A percentile compares a stretch with the other conserved stretches of the same genome.
phyloP scores from a whole-genome alignment of 2,797 vertebrate species.

The Myotis vivesi region DNA sequence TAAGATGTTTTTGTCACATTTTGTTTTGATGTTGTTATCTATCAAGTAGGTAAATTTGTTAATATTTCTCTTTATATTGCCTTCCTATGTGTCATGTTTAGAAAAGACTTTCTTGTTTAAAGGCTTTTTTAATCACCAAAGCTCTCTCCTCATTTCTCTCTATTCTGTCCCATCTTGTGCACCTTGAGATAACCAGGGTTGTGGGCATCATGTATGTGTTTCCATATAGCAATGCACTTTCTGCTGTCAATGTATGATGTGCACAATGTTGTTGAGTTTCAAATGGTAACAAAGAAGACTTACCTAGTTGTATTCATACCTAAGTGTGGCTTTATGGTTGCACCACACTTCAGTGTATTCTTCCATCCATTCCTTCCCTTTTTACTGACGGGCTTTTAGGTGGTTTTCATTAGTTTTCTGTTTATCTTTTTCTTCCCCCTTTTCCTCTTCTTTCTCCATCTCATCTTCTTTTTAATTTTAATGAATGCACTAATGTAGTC shows the following conservation, averaged over 20 bases:
- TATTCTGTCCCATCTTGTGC: fast-evolving
- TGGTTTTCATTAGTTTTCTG: background rate
- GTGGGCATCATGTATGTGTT: fast-evolving
- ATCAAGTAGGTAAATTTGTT: background rate
- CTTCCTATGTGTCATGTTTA: background rate
- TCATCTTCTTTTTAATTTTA: background rate
- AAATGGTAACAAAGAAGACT: background rate
- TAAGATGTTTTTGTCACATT: background rate
- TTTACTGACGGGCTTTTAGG: background rate
- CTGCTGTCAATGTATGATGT: background rate
- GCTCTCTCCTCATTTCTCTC: background rate
- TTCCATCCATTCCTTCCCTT: too few species aligned
- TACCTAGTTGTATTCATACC: too few species aligned
- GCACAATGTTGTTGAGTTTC: background rate
- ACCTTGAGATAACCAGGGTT: background rate
- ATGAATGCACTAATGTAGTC: background rate
- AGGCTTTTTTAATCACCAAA: background rate
- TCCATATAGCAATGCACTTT: background rate
- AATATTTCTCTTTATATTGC: background rate
- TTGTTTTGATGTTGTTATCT: background rate
- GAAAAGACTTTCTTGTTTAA: background rate
- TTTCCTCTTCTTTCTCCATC: background rate
- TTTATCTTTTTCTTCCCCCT: background rate
- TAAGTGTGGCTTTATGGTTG: background rate
- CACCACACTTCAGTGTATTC: too few species aligned